Conservation (phyloP, 2,797 vertebrate species). For the Neosilurus hyrtlii region DNA sequence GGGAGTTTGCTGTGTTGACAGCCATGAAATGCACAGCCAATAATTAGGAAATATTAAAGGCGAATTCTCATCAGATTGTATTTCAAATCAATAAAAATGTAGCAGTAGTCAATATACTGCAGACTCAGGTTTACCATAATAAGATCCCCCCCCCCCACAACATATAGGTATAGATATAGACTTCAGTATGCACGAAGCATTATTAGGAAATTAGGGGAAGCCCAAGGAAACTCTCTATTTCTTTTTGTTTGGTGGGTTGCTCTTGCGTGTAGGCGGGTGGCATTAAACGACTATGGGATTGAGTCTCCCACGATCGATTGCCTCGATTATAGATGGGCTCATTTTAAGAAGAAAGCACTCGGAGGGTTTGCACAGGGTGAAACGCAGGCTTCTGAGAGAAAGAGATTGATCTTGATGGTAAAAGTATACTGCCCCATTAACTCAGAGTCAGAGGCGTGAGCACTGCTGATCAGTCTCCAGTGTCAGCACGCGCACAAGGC, state of each 20-base stretch:
- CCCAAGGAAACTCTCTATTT: slow-evolving; percentile 38
- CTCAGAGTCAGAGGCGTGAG: slow-evolving; percentile 45
- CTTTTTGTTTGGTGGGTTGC: slow-evolving; percentile 28
- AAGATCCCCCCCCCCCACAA: too few relatives aligned
- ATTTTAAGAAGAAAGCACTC: slow-evolving; percentile 46
- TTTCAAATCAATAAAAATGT: not conserved
- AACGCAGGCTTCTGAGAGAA: slow-evolving; percentile 45
- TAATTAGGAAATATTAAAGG: not conserved
- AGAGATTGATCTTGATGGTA: slow-evolving; percentile 51
- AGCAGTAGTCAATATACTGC: not conserved
- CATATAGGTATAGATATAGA: not conserved
- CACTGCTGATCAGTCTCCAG: slow-evolving; percentile 46
- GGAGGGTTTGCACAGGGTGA: slow-evolving; percentile 31
- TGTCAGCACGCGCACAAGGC: slow-evolving; percentile 27
- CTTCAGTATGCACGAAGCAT: not conserved
- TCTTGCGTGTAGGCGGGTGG: slow-evolving; percentile 37
- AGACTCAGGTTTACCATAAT: not conserved
- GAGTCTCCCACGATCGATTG: slow-evolving; percentile 53
- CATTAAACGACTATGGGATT: slow-evolving; percentile 41
- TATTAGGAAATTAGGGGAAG: slow-evolving; percentile 31
- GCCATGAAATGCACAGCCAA: not conserved
- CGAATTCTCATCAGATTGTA: not conserved
- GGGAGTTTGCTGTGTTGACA: too few relatives aligned
- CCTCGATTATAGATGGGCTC: slow-evolving; percentile 55
- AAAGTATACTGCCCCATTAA: slow-evolving; percentile 55